phyloP scores from a whole-genome alignment of 1,140 invertebrate genomes.

The Conus ventricosus region DNA sequence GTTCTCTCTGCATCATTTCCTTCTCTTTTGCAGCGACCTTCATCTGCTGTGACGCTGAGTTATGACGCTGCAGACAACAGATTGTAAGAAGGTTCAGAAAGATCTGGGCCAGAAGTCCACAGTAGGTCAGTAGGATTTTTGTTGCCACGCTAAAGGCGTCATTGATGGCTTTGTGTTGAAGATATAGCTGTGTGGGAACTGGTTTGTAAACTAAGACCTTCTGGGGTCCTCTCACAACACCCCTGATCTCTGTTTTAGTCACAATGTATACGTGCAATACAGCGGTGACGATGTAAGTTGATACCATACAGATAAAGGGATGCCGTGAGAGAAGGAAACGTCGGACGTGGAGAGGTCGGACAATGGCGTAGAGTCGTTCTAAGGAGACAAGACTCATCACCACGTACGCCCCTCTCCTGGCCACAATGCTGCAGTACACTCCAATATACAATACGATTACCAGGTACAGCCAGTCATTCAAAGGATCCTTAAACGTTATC shows the following conservation, averaged over 20 bases:
- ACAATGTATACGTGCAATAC: neutral
- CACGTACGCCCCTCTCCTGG: neutral
- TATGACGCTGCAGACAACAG: too few species aligned
- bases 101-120: neutral
- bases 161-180: neutral
- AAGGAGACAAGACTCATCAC: neutral
- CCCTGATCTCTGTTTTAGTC: neutral
- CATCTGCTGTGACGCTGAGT: too few species aligned
- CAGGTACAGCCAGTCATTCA: neutral
- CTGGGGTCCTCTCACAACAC: neutral
- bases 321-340: neutral
- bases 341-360: neutral
- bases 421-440: neutral
- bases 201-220: neutral
- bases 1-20: too few species aligned
- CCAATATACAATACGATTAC: neutral
- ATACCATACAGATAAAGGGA: neutral
- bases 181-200: neutral
- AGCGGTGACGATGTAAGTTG: neutral
- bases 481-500: neutral
- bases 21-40: too few species aligned
- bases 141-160: neutral
- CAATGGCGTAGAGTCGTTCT: neutral
- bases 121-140: neutral
- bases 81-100: too few species aligned